Evolutionary conservation across 2,888 invertebrate species (phyloP).

Genomic region (Sinelater perroti): DNA sequence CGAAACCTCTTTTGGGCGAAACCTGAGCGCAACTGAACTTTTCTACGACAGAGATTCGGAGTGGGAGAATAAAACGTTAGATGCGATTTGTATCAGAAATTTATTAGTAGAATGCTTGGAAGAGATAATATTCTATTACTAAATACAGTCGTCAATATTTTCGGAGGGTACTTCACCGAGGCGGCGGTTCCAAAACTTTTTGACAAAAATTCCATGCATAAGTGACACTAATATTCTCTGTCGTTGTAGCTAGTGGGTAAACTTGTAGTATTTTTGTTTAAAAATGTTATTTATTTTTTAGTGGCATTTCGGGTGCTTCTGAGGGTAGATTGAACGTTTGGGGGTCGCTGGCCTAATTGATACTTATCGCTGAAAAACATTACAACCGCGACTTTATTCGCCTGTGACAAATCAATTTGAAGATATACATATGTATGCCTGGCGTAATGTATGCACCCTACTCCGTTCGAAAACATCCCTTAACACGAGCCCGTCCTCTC

Average conservation of each 20-base stretch:
- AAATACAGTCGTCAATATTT: slow-evolving; percentile 55
- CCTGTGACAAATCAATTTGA: slow-evolving; percentile 64
- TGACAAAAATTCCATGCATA: too few species aligned
- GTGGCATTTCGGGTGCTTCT: too few species aligned
- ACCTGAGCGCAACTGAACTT: background rate
- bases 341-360: slow-evolving; percentile 52
- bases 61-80: slow-evolving; percentile 41
- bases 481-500: slow-evolving; percentile 44
- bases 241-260: too few species aligned
- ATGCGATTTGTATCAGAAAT: slow-evolving; percentile 57
- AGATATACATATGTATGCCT: slow-evolving; percentile 62
- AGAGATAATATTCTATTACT: slow-evolving; percentile 57
- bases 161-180: slow-evolving; percentile 39
- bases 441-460: slow-evolving; percentile 60
- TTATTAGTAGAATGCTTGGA: slow-evolving; percentile 59
- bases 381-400: slow-evolving; percentile 59
- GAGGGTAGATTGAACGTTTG: too few species aligned
- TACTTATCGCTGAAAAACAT: slow-evolving; percentile 60
- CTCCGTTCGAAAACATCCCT: slow-evolving; percentile 52
- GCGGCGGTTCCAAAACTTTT: slow-evolving; percentile 45
- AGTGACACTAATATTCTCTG: too few species aligned
- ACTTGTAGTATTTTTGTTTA: too few species aligned
- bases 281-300: too few species aligned
- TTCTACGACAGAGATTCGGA: slow-evolving; percentile 24
- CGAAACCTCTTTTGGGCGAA: background rate